phyloP scores from a whole-genome alignment of 2,888 invertebrate genomes.

The Drosophila planitibia region DNA sequence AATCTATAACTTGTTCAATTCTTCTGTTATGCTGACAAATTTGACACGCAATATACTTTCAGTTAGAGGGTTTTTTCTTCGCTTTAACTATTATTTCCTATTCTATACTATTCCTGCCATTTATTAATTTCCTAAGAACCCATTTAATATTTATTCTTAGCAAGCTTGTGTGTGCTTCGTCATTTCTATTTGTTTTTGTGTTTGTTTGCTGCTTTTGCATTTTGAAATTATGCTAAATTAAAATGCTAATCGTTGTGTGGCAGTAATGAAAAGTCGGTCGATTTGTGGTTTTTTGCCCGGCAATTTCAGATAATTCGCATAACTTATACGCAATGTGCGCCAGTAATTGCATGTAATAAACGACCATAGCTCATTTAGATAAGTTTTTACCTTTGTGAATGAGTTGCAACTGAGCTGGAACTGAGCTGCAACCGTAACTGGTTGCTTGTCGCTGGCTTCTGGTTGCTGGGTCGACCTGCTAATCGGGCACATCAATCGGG shows the following conservation, averaged over 20 bases:
- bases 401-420: slow-evolving; percentile 11
- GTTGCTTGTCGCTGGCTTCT: slow-evolving; percentile 41
- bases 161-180: slow-evolving; percentile 2
- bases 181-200: slow-evolving; percentile 13
- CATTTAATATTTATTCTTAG: slow-evolving; percentile 1
- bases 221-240: slow-evolving; percentile 72
- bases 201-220: slow-evolving; percentile 33
- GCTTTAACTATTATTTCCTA: too few species aligned
- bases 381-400: slow-evolving; percentile 58
- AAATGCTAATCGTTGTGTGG: slow-evolving; percentile 27
- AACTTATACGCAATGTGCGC: slow-evolving; percentile 68
- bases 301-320: slow-evolving; percentile 55
- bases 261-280: slow-evolving; percentile 57
- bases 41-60: slow-evolving; percentile 3
- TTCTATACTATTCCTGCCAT: neutral
- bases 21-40: neutral
- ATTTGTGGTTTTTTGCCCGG: slow-evolving; percentile 16
- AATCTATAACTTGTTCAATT: neutral
- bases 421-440: slow-evolving; percentile 25
- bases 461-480: slow-evolving; percentile 34
- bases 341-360: slow-evolving; percentile 75
- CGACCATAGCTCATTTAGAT: slow-evolving; percentile 71
- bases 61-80: neutral
- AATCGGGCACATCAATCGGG: slow-evolving; percentile 60
- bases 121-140: slow-evolving; percentile 45